A percentile compares a stretch with the other conserved stretches of the same genome.
Conservation (phyloP, 2,797 vertebrate species). For the Decapterus maruadsi region DNA sequence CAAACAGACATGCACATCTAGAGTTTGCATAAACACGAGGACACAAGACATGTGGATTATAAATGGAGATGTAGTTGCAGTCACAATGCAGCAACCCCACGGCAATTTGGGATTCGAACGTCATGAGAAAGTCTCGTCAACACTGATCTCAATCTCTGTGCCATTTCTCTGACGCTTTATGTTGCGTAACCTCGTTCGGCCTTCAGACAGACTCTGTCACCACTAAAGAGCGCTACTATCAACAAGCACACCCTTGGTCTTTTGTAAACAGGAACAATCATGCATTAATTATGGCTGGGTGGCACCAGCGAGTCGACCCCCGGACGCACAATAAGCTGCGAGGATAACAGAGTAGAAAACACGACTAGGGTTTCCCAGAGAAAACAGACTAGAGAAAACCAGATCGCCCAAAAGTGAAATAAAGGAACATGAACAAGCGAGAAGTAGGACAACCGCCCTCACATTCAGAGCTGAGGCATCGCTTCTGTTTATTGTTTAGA, state of each 20-base stretch:
- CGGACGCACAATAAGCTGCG: constrained; percentile 5
- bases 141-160: constrained; percentile 9
- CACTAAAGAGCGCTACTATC: constrained; percentile 13
- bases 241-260: constrained; percentile 3
- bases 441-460: neutral
- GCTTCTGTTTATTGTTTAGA: neutral
- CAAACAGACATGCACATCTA: neutral
- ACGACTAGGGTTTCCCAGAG: neutral
- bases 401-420: neutral
- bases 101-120: constrained; percentile 23
- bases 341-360: constrained; percentile 1
- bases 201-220: neutral
- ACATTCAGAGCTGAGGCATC: neutral
- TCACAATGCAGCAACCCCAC: constrained; percentile 22
- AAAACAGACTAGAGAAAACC: neutral
- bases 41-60: neutral
- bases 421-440: neutral
- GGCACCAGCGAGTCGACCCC: constrained; percentile 13
- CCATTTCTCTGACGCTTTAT: constrained; percentile 11
- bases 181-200: neutral
- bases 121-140: constrained; percentile 14
- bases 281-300: constrained; percentile 43
- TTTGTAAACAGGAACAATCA: constrained; percentile 11
- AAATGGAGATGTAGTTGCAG: neutral
- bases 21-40: neutral